Evolutionary conservation across 2,888 invertebrate species (phyloP), one percentile per base, ranked within the genome.

Genomic region (Agrochola macilenta): DNA sequence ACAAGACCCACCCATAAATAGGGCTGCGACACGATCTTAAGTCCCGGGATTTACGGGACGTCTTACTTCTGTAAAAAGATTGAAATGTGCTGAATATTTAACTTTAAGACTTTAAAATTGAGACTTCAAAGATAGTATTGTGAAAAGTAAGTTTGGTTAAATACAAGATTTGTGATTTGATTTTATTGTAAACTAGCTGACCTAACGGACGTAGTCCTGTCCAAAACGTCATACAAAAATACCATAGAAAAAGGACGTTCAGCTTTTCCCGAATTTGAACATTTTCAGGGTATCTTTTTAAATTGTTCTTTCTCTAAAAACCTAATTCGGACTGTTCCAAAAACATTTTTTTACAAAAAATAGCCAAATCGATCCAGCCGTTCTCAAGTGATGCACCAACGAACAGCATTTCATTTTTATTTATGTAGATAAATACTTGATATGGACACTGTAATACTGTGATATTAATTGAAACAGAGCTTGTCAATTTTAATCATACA

Each of bases 1-100:
- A 43, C 46, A 69, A 79, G 69, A 72, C 65, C 49, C 65, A 5
- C 60, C 64, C 65, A 77, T 83, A 81, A 83, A 87, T 87, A 85
- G 79, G 64, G 85, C 39, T 83, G 85, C 2, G 82, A 69, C 75
- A 75, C 49, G 43, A n/a, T 23, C 69, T 14, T 43, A 60, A 74
- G 52, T 79, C 76, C 79, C 85, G 70, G 74, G 66, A 74, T 81
- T 74, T 77, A 64, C 68, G 66, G 68, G 78, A 82, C 17, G 26
- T 20, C 43, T 72, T 60, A 54, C n/a, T 69, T 69, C 3, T 30
- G 52, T 74, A 14, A 52, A 52, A 58, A 66, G 26, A 76, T 71
- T 68, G 66, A 69, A 70, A 60, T 61, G 39, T 52, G 11, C 69
- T 71, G 68, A 64, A 64, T 71, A 61, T 78, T 70, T 46, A 26